These are phyloP conservation scores for Catostomus latipinnis DNA, from an alignment of 2,797 vertebrate genomes.

Conservation along the genomic window DNA sequence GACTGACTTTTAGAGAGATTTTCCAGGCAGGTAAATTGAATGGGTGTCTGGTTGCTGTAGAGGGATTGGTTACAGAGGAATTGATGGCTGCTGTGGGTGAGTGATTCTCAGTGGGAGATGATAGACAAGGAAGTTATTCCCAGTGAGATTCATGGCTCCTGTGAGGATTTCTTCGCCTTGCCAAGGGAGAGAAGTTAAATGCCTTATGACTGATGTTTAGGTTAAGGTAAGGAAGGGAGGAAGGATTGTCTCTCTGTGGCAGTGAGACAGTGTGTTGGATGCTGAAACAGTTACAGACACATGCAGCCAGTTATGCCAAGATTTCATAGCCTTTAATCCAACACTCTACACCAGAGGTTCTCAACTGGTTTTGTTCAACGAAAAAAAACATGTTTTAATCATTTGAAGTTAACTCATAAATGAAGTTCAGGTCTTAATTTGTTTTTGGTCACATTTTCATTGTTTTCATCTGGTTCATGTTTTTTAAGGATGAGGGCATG, in stretches of 20 bases:
- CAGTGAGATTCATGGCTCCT: slow-evolving; percentile 20
- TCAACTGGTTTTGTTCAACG: no score
- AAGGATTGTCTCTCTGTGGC: slow-evolving; percentile 9
- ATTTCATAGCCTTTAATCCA: not conserved
- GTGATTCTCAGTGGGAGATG: slow-evolving; percentile 47
- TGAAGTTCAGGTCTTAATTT: no score
- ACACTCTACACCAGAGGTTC: not conserved
- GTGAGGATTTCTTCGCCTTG: slow-evolving; percentile 36
- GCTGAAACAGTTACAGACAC: not conserved
- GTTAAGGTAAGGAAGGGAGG: slow-evolving; percentile 7
- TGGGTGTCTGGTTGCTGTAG: slow-evolving; percentile 27
- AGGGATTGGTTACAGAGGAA: slow-evolving; percentile 20
- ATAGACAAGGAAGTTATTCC: slow-evolving; percentile 23
- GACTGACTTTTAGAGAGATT: slow-evolving; percentile 26
- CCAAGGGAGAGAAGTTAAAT: slow-evolving; percentile 12
- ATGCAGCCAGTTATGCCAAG: not conserved
- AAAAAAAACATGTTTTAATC: no score
- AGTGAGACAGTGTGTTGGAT: slow-evolving; percentile 4
- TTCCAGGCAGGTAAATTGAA: slow-evolving; percentile 34
- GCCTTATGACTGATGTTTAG: slow-evolving; percentile 30
- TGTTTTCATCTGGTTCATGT: no score
- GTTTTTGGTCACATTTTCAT: no score
- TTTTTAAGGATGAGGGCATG: no score
- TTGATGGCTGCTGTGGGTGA: slow-evolving; percentile 41
- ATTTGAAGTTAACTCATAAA: no score